phyloP scores from a whole-genome alignment of 2,113 vertebrate genomes.

The Ginglymostoma cirratum region DNA sequence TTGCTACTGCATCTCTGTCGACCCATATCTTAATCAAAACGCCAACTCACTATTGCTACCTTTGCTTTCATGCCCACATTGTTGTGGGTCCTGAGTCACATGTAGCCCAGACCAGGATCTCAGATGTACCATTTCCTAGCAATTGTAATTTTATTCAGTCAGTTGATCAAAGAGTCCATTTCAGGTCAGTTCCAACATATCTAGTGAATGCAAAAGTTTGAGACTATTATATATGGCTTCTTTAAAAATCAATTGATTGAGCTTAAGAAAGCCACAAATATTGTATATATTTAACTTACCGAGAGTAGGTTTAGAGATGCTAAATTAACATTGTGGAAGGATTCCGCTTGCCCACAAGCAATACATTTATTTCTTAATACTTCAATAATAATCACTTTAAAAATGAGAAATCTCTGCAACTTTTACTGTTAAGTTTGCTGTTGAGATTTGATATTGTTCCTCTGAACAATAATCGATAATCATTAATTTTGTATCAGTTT shows the following conservation, averaged over 20 bases:
- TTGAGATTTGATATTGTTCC: neutral
- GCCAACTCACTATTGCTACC: too few species aligned
- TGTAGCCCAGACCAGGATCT: slow-evolving; percentile 40
- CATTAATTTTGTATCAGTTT: neutral
- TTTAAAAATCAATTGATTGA: neutral
- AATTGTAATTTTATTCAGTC: slow-evolving; percentile 60
- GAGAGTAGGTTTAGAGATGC: neutral
- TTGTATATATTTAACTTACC: neutral
- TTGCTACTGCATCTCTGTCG: too few species aligned
- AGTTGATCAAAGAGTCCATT: slow-evolving; percentile 56
- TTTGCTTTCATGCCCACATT: too few species aligned
- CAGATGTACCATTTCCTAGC: slow-evolving; percentile 53
- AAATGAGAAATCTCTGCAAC: too few species aligned
- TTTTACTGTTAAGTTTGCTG: neutral
- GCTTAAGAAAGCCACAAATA: slow-evolving; percentile 39
- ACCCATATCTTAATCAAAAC: too few species aligned
- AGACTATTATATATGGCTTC: neutral
- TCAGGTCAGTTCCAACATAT: slow-evolving; percentile 46
- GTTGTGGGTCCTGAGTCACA: too few species aligned
- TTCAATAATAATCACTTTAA: neutral
- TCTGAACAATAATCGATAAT: neutral
- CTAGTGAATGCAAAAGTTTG: slow-evolving; percentile 40
- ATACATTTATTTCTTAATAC: neutral
- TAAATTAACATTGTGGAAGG: neutral
- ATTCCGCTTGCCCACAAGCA: neutral